Conservation (phyloP, 2,888 invertebrate species). For the Actias luna region DNA sequence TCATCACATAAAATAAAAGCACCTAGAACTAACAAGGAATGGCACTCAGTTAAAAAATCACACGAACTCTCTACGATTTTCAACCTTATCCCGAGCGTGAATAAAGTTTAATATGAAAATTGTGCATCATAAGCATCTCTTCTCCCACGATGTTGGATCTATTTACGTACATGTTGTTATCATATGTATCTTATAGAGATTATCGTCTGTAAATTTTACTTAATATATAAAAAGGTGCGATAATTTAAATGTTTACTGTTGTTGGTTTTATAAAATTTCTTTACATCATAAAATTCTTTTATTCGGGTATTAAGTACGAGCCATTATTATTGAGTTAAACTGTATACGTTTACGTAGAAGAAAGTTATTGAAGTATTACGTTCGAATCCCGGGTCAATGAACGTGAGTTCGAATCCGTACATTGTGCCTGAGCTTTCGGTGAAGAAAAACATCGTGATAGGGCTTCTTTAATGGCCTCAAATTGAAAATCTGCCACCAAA, state of each 20-base stretch:
- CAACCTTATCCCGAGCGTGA: not conserved
- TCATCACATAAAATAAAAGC: constrained; percentile 63
- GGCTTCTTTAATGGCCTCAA: no score
- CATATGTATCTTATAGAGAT: constrained; percentile 17
- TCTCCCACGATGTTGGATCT: constrained; percentile 61
- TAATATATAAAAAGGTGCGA: constrained; percentile 2
- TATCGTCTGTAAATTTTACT: constrained; percentile 12
- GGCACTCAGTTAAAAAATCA: constrained; percentile 15
- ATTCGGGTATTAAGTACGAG: no score
- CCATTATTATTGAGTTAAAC: no score
- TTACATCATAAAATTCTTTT: no score
- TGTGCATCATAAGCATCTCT: constrained; percentile 23
- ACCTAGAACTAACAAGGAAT: constrained; percentile 28
- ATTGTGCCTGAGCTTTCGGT: no score
- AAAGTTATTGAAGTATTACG: no score
- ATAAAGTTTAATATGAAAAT: not conserved
- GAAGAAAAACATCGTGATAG: no score
- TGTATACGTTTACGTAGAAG: no score
- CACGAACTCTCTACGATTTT: not conserved
- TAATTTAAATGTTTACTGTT: not conserved
- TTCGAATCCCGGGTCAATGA: no score
- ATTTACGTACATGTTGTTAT: constrained; percentile 46
- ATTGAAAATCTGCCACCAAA: no score
- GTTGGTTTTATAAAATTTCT: not conserved
- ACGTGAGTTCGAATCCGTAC: no score